Conservation (phyloP, 2,888 invertebrate species). For the Melinaea menophilus region DNA sequence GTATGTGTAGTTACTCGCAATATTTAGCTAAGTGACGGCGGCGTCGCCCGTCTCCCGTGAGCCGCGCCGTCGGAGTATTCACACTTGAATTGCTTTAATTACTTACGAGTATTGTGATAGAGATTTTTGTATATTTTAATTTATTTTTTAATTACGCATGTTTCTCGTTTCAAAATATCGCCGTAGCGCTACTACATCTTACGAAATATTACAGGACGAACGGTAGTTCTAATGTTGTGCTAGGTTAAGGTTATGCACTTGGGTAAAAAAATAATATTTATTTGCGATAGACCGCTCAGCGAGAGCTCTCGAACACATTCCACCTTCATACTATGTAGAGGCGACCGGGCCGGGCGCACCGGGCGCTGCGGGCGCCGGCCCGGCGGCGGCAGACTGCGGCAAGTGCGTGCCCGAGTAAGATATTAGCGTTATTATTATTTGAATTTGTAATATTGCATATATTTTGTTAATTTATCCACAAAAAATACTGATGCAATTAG, state of each 20-base stretch:
- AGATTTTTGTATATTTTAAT: conserved; percentile 78
- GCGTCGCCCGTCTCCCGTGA: conserved; percentile 34
- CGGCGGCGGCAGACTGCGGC: conserved; percentile 40
- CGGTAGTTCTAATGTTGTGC: conserved; percentile 70
- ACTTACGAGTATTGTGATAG: conserved; percentile 79
- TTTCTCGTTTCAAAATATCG: conserved; percentile 56
- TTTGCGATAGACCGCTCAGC: conserved; percentile 42
- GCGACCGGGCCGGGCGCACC: conserved; percentile 43
- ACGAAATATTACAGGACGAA: conserved; percentile 61
- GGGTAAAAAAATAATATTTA: conserved; percentile 51
- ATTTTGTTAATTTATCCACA: conserved; percentile 76
- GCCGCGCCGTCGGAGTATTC: conserved; percentile 73
- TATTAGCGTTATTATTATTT: conserved; percentile 77
- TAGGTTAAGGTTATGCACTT: conserved; percentile 71
- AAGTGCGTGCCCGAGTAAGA: conserved; percentile 75
- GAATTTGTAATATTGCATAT: conserved; percentile 77
- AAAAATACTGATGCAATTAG: conserved; percentile 77
- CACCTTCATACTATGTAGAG: conserved; percentile 50
- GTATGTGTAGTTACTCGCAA: conserved; percentile 71
- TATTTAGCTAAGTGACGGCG: conserved; percentile 63
- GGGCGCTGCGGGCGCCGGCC: conserved; percentile 48
- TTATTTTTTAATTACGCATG: conserved; percentile 77
- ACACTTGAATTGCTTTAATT: conserved; percentile 78
- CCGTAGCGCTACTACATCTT: conserved; percentile 69
- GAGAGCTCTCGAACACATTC: conserved; percentile 58